Evolutionary conservation across 2,888 invertebrate species (phyloP), one percentile per base, ranked within the genome.

Genomic region (Ariolimax columbianus): DNA sequence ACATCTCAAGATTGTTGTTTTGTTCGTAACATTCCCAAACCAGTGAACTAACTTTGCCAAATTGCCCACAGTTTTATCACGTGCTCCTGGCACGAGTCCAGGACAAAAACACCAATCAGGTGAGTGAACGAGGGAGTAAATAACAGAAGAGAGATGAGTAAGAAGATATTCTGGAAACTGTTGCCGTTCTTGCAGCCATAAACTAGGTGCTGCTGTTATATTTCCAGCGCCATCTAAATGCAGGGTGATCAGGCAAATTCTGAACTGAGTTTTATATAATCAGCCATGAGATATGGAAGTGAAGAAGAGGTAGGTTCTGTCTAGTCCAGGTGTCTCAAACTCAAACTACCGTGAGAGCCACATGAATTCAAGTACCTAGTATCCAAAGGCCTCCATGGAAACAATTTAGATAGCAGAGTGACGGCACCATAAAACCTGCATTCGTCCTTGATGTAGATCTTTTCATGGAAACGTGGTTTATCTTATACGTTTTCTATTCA

Each of bases 21-120:
- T 55, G 55, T 14, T 55, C 55, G 9, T 55, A 63, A 23, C 59
- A n/a, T 63, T n/a, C 55, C 59, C 26, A 63, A 63, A 11, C 40
- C 38, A 14, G 73, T 47, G 73, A 43, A 30, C 73, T 47, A 43
- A 9, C 11, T 40, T n/a, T 3, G 30, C 43, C 43, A 73, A n/a
- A n/a, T 30, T 43, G n/a, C 33, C 75, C 75, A 75, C 51, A 33
- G 47, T 33, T 23, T 51, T 55, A 51, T 33, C 75, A 75, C 51
- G 47, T 51, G 75, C 19, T 23, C n/a, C 33, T 75, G 75, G 75
- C 75, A 36, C 75, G 51, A 7, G 75, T 55, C 75, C 75, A 75
- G 26, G 51, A 51, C 51, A 30, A 9, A 43, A 73, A 43, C n/a
- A 73, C 43, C 43, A 40, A 26, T 43, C 73, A 73, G 73, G 73